Conservation (phyloP, 2,113 vertebrate genomes). For the Rhea americana region DNA sequence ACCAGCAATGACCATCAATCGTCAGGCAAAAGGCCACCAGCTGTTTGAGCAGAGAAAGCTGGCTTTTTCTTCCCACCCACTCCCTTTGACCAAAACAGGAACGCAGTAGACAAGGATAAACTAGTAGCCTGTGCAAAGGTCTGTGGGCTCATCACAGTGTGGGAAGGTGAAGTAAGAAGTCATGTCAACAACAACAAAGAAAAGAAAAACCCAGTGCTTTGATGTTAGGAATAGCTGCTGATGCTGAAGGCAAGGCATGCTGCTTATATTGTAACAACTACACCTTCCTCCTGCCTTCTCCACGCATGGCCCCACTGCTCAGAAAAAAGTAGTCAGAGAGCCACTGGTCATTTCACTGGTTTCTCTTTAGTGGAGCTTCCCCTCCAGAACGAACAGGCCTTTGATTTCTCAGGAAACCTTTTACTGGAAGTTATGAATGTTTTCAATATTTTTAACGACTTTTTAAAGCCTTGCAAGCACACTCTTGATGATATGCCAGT, state of each 20-base stretch:
- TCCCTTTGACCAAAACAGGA: constrained; percentile 8
- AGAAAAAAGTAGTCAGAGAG: not conserved
- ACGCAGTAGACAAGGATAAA: constrained; percentile 18
- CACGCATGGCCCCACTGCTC: not conserved
- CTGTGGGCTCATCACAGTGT: constrained; percentile 61
- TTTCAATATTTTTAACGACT: not conserved
- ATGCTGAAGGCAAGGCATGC: constrained; percentile 32
- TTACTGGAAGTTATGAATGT: not conserved
- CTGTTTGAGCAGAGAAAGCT: constrained; percentile 35
- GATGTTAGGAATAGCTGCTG: constrained; percentile 55
- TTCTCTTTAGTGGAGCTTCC: not conserved
- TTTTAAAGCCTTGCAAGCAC: not conserved
- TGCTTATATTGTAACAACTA: not conserved
- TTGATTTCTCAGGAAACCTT: not conserved
- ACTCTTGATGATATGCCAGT: not conserved
- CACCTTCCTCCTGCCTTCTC: not conserved
- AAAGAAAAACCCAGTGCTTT: constrained; percentile 60
- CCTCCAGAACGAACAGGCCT: not conserved
- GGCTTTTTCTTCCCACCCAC: not conserved
- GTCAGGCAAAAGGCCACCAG: constrained; percentile 62
- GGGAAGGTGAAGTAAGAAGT: constrained; percentile 65
- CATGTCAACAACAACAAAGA: constrained; percentile 68
- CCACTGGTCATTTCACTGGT: not conserved
- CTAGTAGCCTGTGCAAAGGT: constrained; percentile 27
- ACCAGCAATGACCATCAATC: constrained; percentile 66